Base-by-base conservation (phyloP, 2,113 vertebrate species). In the Phainopepla nitens region DNA sequence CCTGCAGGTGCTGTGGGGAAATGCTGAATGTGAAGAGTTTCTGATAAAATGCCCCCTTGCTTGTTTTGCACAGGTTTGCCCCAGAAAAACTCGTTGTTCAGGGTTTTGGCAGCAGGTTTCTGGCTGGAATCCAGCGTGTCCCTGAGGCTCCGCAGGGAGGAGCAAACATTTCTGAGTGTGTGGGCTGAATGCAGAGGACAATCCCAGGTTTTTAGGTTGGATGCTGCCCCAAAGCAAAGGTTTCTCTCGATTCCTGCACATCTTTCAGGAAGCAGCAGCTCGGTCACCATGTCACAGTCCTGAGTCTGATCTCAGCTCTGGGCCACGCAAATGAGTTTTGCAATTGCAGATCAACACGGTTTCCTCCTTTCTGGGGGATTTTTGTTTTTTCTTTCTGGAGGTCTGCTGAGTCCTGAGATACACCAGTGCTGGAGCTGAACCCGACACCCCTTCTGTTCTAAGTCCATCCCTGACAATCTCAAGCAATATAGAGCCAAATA, bases 401-500 rank as follows among this genome's bases (percentile, higher is more conserved):
- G 29, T 75, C 56, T 66, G 79, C 69, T 82, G 85, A 73, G 57
- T 47, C 58, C 82, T 15, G 44, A 95, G 53, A 41, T 25, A 35
- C 42, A 16, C 28, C 1, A 0, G 54, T 82, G 39, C 68, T 60
- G 17, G 24, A 92, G 76, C 76, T 93, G 89, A 95, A 93, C 89
- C 96, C 64, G 29, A 64, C 76, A 65, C 62, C 60, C 47, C 82
- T 96, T 96, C 90, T 87, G 95, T 97, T 97, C 56, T 27, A 47
- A 93, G 89, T 94, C 96, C 88, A 66, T 82, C 82, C 83, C 84
- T 3, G 76, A 97, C 89, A 97, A 97, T 97, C 97, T 97, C 93
- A 96, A 98, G 98, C 97, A 98, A 97, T 98, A 98, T 29, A 89
- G 89, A 97, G 90, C 90, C 96, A 90, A 93, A 85, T 28, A 78